Evolutionary conservation across 92 coral and sea anemone species (phyloP).

Genomic region (Chrysogorgia sp.): DNA sequence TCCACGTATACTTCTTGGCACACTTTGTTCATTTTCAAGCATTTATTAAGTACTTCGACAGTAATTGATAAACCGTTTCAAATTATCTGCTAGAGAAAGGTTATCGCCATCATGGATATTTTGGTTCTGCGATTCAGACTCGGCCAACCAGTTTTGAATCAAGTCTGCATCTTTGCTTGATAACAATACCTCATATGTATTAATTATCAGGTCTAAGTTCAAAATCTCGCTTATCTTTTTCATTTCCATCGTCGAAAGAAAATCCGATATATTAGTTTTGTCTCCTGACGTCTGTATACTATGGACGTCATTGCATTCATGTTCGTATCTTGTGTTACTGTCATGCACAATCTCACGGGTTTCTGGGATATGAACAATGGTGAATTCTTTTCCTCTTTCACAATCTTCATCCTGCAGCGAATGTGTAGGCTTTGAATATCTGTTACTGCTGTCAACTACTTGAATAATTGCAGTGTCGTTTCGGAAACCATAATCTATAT

Average conservation of each 20-base stretch:
- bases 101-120: background rate
- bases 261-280: background rate
- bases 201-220: slow-evolving; percentile 24
- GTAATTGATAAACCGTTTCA: slow-evolving; percentile 8
- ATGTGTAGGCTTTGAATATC: background rate
- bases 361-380: slow-evolving; percentile 27
- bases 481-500: background rate
- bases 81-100: slow-evolving; percentile 10
- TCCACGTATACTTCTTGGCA: background rate
- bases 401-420: background rate
- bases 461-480: slow-evolving; percentile 17
- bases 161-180: slow-evolving; percentile 18
- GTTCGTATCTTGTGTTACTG: too few species aligned
- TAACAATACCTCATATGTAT: slow-evolving; percentile 16
- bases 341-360: too few species aligned
- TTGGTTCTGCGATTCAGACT: background rate
- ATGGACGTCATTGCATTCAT: background rate
- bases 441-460: slow-evolving; percentile 10
- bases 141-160: slow-evolving; percentile 26
- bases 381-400: background rate
- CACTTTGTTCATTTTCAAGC: background rate
- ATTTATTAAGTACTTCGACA: background rate
- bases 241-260: background rate
- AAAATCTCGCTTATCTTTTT: background rate
- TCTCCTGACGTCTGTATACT: background rate